Evolutionary conservation across 2,888 invertebrate genomes (phyloP), one percentile per base, ranked within the genome.

Genomic region (Rutpela maculata): DNA sequence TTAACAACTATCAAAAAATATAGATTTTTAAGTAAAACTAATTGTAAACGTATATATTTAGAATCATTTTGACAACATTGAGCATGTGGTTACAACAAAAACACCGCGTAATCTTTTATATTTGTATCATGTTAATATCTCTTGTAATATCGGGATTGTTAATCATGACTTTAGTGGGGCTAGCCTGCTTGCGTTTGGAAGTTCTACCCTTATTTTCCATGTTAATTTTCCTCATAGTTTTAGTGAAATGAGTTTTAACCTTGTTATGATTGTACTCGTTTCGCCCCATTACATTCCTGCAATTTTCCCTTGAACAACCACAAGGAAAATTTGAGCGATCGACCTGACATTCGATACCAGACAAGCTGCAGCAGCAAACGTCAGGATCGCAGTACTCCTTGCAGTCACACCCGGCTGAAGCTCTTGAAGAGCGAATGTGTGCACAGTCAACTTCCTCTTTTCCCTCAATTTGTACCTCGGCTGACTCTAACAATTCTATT

Each of bases 311-410:
- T 50, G 57, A 15, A 22, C 74, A 74, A 2, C 74, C 68, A 50
- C 74, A 74, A 60, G 74, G 74, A 43, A 68, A 74, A 43, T 74
- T 68, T 11, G 57, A 38, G 6, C 60, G 26, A 67, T 68, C 68
- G 3, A 74, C 59, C n/a, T 74, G 68, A 50, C 74, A 74, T 38
- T 66, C 15, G 5, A 57, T 68, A 18, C 62, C 74, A 19, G 35
- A 31, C 10, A 74, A 60, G 15, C 26, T 59, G 18, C 74, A 74
- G 9, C 35, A n/a, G 26, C 74, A 74, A 56, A 74, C 31, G 50
- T 74, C 74, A 12, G 74, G 74, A 50, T 74, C 67, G 19, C 74
- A 74, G 18, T 74, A 74, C 6, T 68, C 68, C 15, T 66, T 65
- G 26, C 74, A 74, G 7, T 43, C 43, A n/a, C 74, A 74, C 19